Conservation (phyloP, 2,888 invertebrate genomes). For the Nymphalis polychloros region DNA sequence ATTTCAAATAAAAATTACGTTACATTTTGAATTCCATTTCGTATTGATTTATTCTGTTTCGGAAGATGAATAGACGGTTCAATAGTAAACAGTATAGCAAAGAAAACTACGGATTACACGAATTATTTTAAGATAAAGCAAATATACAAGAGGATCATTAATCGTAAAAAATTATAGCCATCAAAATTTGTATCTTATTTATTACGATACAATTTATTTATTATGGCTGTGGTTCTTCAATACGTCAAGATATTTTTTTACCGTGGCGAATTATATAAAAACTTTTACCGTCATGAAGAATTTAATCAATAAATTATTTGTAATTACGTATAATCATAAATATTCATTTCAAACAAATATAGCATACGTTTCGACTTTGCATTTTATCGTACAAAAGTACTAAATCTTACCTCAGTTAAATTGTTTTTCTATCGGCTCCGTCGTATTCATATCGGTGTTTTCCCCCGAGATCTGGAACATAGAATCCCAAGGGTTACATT, state of each 20-base stretch:
- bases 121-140: not conserved
- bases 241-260: no score
- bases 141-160: no score
- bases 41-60: not conserved
- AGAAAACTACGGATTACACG: no score
- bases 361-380: not conserved
- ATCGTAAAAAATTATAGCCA: no score
- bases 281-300: no score
- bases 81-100: no score
- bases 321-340: not conserved
- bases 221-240: not conserved
- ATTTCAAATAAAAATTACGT: slow-evolving; percentile 10
- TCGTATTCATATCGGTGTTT: slow-evolving; percentile 53
- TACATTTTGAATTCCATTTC: not conserved
- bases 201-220: not conserved
- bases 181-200: not conserved
- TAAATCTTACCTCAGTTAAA: slow-evolving; percentile 48
- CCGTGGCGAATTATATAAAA: no score
- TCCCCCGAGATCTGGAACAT: slow-evolving; percentile 61
- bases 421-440: slow-evolving; percentile 46
- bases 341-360: not conserved
- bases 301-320: no score
- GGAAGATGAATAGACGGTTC: not conserved
- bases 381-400: slow-evolving; percentile 6
- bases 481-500: slow-evolving; percentile 69